Base-by-base conservation (phyloP, 1,140 invertebrate genomes). In the Hesperophylax magnus region DNA sequence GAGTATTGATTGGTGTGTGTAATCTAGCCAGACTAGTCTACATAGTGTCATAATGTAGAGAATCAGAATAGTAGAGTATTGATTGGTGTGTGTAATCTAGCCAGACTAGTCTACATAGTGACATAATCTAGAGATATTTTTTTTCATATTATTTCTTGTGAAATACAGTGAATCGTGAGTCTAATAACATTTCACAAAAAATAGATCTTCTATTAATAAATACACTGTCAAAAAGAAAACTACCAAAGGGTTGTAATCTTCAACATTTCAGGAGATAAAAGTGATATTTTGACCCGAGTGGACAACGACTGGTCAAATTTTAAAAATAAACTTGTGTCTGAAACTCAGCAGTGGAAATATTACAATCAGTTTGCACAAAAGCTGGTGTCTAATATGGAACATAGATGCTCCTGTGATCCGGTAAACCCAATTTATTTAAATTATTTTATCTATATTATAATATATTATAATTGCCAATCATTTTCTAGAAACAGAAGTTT, bases 351-450 rank as follows among this genome's bases (percentile, higher is more conserved):
- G 27, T 63, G 76, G 61, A 77, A 77, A 47, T 77, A 77, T 47
- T 77, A 76, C 27, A 76, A 76, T 77, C 58, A 77, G 76, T 65
- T 77, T 63, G 58, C 76, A 15, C 39, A 77, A 34, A 77, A 77
- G 53, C 65, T 63, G 20, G 76, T 76, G 3, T 9, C 54, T 18
- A 76, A 76, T 20, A 58, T 76, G 56, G 72, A 76, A n/a, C 22
- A 76, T 5, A 58, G 54, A 76, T 76, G 72, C 15, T 58, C 27
- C 39, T 76, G 72, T 60, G 18, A 58, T 76, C 20, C 56, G 54
- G 72, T 76, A 60, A 2, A n/a, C 2, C 1, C 3, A 54, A 2
- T 15, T 14, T 54, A 15, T 54, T 54, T 54, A 2, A 3, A 15
- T 3, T 54, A 7, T 3, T n/a, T 54, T 3, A 54, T n/a, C 7